Conservation (phyloP, 1,140 invertebrate genomes). For the Camponotus floridanus region DNA sequence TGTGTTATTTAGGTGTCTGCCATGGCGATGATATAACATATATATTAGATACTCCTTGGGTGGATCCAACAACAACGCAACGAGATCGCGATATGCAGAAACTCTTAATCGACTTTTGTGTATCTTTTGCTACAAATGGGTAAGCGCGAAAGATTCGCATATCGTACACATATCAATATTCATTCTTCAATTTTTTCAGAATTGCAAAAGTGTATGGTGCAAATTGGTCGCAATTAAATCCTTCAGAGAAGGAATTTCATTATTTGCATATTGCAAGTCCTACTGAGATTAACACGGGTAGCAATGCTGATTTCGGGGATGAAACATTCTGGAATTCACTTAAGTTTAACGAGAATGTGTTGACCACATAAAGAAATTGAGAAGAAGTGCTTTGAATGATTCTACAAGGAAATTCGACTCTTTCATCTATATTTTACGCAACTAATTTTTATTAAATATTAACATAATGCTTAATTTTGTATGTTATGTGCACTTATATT, state of each 20-base stretch:
- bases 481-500: too few species aligned
- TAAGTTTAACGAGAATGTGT: conserved; percentile 86
- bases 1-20: conserved; percentile 85
- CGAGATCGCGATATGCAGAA: conserved; percentile 86
- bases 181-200: conserved; percentile 71
- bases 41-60: conserved; percentile 79
- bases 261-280: conserved; percentile 87
- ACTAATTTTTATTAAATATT: too few species aligned
- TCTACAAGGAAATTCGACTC: neutral
- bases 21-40: conserved; percentile 88
- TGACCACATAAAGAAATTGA: neutral
- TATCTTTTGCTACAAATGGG: conserved; percentile 87
- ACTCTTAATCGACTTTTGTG: conserved; percentile 86
- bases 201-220: conserved; percentile 76
- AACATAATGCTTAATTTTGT: neutral
- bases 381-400: conserved; percentile 50
- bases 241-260: conserved; percentile 80
- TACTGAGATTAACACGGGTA: conserved; percentile 82
- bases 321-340: conserved; percentile 87
- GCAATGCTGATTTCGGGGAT: conserved; percentile 85
- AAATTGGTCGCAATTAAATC: conserved; percentile 81
- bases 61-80: conserved; percentile 78
- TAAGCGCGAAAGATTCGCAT: conserved; percentile 77
- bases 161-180: neutral
- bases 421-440: neutral